phyloP scores from a whole-genome alignment of 2,113 vertebrate species.

The Trinectes maculatus region DNA sequence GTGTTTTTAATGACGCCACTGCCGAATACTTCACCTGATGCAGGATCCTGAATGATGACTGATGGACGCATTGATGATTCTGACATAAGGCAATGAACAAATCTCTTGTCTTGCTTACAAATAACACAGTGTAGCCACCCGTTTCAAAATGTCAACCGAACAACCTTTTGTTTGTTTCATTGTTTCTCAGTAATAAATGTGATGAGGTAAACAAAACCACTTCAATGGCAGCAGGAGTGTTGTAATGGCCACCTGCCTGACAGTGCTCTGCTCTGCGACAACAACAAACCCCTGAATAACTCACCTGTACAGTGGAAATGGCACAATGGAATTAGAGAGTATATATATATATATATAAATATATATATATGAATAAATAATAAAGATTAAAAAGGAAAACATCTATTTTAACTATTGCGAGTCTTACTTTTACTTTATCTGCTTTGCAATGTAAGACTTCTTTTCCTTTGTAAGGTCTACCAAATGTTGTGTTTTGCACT shows the following conservation, averaged over 20 bases:
- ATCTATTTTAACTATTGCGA: slow-evolving; percentile 83
- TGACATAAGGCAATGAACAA: slow-evolving; percentile 49
- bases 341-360: slow-evolving; percentile 83
- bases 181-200: background rate
- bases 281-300: slow-evolving; percentile 48
- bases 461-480: slow-evolving; percentile 74
- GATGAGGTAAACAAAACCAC: slow-evolving; percentile 8
- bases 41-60: slow-evolving; percentile 11
- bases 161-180: background rate
- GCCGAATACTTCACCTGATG: slow-evolving; percentile 26
- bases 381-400: slow-evolving; percentile 78
- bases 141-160: slow-evolving; percentile 17
- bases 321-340: slow-evolving; percentile 72
- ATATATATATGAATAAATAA: slow-evolving; percentile 83
- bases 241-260: slow-evolving; percentile 7
- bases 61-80: slow-evolving; percentile 20
- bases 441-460: slow-evolving; percentile 79
- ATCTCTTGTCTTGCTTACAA: slow-evolving; percentile 31
- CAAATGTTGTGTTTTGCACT: slow-evolving; percentile 82
- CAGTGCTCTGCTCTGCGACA: background rate
- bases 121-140: background rate
- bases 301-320: slow-evolving; percentile 74
- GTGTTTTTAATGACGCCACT: slow-evolving; percentile 55
- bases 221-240: slow-evolving; percentile 26
- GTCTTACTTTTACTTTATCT: slow-evolving; percentile 74